These are phyloP conservation scores for Eurystomus glaucurus DNA, from an alignment of 2,797 vertebrate species.

Conservation along the genomic window DNA sequence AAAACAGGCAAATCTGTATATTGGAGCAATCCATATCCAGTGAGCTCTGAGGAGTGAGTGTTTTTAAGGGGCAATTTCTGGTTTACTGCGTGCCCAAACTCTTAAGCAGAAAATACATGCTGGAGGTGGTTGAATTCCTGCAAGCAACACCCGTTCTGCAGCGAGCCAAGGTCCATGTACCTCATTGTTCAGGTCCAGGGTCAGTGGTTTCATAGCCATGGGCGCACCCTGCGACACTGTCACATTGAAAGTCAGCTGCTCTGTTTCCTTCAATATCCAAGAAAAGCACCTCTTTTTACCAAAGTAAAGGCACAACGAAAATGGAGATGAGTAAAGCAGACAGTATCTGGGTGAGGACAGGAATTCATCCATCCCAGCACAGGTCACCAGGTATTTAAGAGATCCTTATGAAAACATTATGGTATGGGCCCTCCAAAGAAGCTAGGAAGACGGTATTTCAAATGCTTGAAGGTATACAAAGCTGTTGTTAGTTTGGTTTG, in stretches of 20 bases:
- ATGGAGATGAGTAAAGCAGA: not conserved
- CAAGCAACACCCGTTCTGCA: accelerated
- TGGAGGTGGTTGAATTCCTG: not conserved
- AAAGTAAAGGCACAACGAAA: not conserved
- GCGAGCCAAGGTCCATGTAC: accelerated
- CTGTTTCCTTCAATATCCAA: not conserved
- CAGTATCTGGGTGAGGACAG: not conserved
- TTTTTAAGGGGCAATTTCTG: not conserved
- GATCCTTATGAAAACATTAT: not conserved
- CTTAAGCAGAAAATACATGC: not conserved
- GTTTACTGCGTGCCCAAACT: not conserved
- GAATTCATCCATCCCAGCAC: not conserved
- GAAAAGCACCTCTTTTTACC: not conserved
- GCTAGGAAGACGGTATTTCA: not conserved
- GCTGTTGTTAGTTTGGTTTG: not conserved
- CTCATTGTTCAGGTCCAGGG: accelerated
- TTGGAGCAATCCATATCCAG: not conserved
- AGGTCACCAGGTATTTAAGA: not conserved
- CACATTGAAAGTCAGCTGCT: not conserved
- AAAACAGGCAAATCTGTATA: not conserved
- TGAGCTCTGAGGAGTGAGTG: not conserved
- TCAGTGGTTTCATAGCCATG: accelerated
- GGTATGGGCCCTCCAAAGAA: not conserved
- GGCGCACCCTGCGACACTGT: accelerated
- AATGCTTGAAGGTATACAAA: not conserved